Percentiles rank a stretch among this genome's conserved stretches.
Evolutionary conservation across 2,113 vertebrate genomes (phyloP).

Genomic region (Triplophysa tibetana): DNA sequence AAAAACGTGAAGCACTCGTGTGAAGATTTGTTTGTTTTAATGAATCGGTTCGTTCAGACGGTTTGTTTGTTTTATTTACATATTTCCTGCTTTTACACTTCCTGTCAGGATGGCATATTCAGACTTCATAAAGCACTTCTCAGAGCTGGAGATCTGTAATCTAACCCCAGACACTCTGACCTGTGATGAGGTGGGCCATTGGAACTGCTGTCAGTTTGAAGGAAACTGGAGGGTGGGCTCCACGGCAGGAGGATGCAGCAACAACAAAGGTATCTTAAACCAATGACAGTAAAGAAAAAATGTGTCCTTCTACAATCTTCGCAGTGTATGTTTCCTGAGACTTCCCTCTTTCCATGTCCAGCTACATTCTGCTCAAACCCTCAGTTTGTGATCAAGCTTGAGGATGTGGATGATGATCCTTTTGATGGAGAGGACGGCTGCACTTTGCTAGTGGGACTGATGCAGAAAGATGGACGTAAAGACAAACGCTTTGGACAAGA

Average conservation of each 20-base stretch:
- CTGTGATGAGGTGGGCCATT: slow-evolving; percentile 77
- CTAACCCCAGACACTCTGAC: slow-evolving; percentile 86
- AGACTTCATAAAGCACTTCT: slow-evolving; percentile 87
- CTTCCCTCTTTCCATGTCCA: slow-evolving; percentile 31
- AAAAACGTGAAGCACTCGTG: no score
- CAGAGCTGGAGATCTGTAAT: slow-evolving; percentile 90
- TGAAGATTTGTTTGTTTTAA: no score
- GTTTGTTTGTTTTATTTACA: no score
- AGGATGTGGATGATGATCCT: slow-evolving; percentile 64
- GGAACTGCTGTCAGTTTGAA: slow-evolving; percentile 76
- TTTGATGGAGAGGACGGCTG: slow-evolving; percentile 61
- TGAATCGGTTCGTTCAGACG: no score
- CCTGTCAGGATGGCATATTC: slow-evolving; percentile 53
- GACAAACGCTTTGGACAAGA: slow-evolving; percentile 64
- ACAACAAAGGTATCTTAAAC: slow-evolving; percentile 76
- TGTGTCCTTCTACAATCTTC: no score
- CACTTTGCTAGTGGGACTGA: slow-evolving; percentile 67
- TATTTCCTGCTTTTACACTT: not conserved
- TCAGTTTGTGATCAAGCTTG: slow-evolving; percentile 66
- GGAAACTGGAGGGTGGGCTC: slow-evolving; percentile 85
- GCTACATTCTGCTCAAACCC: slow-evolving; percentile 73
- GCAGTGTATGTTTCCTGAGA: no score
- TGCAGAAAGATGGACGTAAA: slow-evolving; percentile 70
- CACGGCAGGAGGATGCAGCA: slow-evolving; percentile 89
- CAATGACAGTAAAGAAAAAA: no score